Percentiles rank a stretch among this genome's conserved stretches.
phyloP scores from a whole-genome alignment of 2,888 invertebrate species.

The Megalurothrips usitatus region DNA sequence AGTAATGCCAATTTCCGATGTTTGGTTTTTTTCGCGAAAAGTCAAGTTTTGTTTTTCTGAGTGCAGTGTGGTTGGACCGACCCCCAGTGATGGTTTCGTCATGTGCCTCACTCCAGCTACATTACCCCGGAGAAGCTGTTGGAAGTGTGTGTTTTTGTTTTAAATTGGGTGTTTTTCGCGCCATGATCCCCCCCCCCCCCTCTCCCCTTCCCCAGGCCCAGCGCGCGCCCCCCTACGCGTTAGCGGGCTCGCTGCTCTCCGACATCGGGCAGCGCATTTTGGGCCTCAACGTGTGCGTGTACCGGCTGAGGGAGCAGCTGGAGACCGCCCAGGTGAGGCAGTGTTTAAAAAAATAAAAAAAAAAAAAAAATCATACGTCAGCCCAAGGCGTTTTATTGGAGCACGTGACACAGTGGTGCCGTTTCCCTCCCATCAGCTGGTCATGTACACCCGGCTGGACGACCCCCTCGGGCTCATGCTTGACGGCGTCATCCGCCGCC shows the following conservation, averaged over 20 bases:
- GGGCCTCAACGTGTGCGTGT: neutral
- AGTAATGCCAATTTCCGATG: too few species aligned
- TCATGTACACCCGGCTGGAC: neutral
- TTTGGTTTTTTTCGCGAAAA: too few species aligned
- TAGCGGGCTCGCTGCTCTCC: neutral
- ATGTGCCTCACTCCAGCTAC: too few species aligned
- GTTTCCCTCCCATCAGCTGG: neutral
- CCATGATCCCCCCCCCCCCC: neutral
- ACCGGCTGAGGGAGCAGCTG: neutral
- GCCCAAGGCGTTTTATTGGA: too few species aligned
- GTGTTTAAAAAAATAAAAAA: too few species aligned
- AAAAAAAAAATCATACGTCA: too few species aligned
- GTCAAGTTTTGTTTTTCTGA: too few species aligned
- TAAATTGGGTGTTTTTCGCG: neutral
- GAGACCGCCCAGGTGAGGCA: neutral
- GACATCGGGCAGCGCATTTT: neutral
- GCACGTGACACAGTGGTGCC: neutral
- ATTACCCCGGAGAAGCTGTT: neutral
- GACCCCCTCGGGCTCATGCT: neutral
- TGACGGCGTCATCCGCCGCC: neutral
- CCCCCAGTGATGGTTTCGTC: too few species aligned
- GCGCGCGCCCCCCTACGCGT: neutral
- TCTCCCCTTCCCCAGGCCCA: neutral
- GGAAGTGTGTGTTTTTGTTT: neutral
- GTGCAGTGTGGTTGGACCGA: neutral